phyloP scores from a whole-genome alignment of 2,797 vertebrate species.

The Hapalemur alaotrensis region DNA sequence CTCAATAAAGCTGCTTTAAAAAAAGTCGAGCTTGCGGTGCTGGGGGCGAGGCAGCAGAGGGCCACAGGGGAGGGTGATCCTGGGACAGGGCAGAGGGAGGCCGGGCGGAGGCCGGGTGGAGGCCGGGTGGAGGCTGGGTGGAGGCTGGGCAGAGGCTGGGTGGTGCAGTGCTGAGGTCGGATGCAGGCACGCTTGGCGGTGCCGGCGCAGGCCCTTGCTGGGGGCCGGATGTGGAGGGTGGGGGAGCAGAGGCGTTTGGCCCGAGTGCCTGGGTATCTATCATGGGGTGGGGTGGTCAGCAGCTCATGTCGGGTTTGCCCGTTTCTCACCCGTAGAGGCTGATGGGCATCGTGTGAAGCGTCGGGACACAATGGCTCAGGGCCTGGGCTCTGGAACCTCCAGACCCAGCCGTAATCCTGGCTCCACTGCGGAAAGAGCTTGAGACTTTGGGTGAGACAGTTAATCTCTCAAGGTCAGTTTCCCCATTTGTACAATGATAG shows the following conservation, averaged over 20 bases:
- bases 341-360: fast-evolving
- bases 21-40: not conserved
- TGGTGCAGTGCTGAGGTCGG: not conserved
- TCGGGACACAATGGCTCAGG: not conserved
- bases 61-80: not conserved
- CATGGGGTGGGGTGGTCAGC: too few species aligned
- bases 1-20: not conserved
- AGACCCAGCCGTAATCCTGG: not conserved
- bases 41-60: too few species aligned
- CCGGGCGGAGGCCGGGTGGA: not conserved
- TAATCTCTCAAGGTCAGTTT: not conserved
- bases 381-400: not conserved
- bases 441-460: not conserved
- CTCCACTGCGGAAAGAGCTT: too few species aligned
- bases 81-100: not conserved
- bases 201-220: not conserved
- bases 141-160: not conserved
- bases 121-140: too few species aligned
- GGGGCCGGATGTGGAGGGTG: fast-evolving
- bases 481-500: not conserved
- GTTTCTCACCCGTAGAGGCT: not conserved
- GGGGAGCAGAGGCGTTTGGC: not conserved
- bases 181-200: too few species aligned
- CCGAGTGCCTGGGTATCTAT: not conserved
- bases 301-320: not conserved